Base-by-base conservation (phyloP, 2,797 vertebrate species). In the Phylloscopus collybita region DNA sequence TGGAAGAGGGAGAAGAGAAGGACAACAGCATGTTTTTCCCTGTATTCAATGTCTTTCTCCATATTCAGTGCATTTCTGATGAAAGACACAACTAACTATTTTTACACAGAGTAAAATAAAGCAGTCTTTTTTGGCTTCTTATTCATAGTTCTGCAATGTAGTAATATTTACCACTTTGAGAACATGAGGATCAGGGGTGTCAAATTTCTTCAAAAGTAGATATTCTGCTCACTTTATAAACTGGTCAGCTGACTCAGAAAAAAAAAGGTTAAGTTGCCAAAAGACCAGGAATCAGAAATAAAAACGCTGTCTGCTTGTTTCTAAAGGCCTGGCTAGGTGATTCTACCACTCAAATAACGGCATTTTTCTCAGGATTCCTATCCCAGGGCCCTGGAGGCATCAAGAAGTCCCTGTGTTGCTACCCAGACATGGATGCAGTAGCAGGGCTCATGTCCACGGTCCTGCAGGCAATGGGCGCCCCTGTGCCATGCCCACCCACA, bases 341-440 rank as follows among this genome's bases (percentile, higher is more conserved):
- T 73, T 47, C 13, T 50, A 16, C 38, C 27, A 34, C 51, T 62
- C 40, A 70, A 61, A 79, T 40, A 65, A 45, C 22, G 22, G 16
- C 3, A 1, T 42, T 67, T 89, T 76, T 56, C n/a, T 34, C 40
- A 44, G 30, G 26, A 27, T 18, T 73, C 13, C 11, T 26, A 2
- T 65, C 11, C 50, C 29, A 29, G 50, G 20, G 9, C 20, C 6
- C 3, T 16, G 25, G 26, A n/a, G 4, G 1, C 34, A 85, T 42
- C 34, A 34, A 21, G 11, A 80, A 73, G 10, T 19, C 18, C 14
- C 44, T 18, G 14, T 32, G 32, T 29, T 49, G 11, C 34, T 54
- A 5, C 6, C 15, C 27, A 32, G 60, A 5, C 27, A 23, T 4
- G 0, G 3, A 32, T 1, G 4, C 32, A 6, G 4, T 30, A n/a